These are phyloP conservation scores for Synanthedon myopaeformis DNA, from an alignment of 2,888 invertebrate genomes.

Conservation along the genomic window DNA sequence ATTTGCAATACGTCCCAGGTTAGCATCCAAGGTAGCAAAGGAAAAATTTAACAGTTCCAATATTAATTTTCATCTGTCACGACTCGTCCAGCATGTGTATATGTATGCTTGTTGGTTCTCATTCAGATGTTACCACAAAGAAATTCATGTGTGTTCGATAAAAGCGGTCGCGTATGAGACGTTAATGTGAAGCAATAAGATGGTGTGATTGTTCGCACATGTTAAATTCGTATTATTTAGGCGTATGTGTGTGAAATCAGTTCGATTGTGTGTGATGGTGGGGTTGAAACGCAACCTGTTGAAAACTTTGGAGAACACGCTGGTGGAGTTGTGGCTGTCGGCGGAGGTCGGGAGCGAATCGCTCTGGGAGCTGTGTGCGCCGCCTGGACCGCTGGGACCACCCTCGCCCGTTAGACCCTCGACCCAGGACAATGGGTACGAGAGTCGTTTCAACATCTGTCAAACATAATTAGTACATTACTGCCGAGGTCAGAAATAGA, in stretches of 20 bases:
- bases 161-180: too few species aligned
- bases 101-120: constrained; percentile 15
- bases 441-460: constrained; percentile 91
- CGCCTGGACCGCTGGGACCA: constrained; percentile 26
- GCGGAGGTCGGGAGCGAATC: constrained; percentile 72
- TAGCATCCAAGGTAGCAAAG: constrained; percentile 64
- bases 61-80: constrained; percentile 29
- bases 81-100: constrained; percentile 25
- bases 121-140: too few species aligned
- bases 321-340: constrained; percentile 74
- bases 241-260: background rate
- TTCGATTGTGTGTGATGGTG: background rate
- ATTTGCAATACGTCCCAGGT: constrained; percentile 34
- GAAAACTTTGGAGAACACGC: constrained; percentile 92
- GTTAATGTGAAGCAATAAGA: background rate
- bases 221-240: background rate
- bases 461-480: too few species aligned
- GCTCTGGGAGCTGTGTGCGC: constrained; percentile 64
- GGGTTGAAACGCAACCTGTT: constrained; percentile 76
- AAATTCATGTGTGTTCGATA: too few species aligned
- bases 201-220: background rate
- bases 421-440: constrained; percentile 93
- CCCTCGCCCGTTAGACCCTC: constrained; percentile 87
- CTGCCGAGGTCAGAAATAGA: too few species aligned
- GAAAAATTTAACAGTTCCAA: constrained; percentile 48